Percentiles rank a stretch among this genome's conserved stretches.
phyloP scores from a whole-genome alignment of 1,140 invertebrate species.

The Eueides isabella region DNA sequence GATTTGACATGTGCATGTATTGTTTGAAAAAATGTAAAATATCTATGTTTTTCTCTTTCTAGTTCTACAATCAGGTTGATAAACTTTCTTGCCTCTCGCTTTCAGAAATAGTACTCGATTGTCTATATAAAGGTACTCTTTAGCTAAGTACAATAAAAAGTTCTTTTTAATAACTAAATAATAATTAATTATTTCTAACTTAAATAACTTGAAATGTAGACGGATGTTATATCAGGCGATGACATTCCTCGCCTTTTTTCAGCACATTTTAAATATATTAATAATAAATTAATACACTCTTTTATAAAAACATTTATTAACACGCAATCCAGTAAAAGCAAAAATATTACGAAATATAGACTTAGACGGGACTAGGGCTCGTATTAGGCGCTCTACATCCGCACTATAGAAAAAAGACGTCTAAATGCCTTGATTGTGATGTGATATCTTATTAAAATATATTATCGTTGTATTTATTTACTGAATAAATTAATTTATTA shows the following conservation, averaged over 20 bases:
- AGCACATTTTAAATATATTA: slow-evolving; percentile 36
- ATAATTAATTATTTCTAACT: slow-evolving; percentile 35
- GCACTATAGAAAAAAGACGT: slow-evolving; percentile 28
- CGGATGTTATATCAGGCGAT: slow-evolving; percentile 39
- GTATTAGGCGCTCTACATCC: slow-evolving; percentile 43
- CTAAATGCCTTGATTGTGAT: slow-evolving; percentile 40
- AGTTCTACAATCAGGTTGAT: background rate
- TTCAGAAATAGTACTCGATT: slow-evolving; percentile 29
- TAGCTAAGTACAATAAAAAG: slow-evolving; percentile 36
- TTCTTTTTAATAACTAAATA: slow-evolving; percentile 33
- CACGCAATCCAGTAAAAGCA: slow-evolving; percentile 44
- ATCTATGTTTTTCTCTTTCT: background rate
- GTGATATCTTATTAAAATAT: slow-evolving; percentile 15
- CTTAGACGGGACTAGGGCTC: slow-evolving; percentile 67
- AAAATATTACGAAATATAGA: slow-evolving; percentile 52
- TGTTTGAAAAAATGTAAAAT: background rate
- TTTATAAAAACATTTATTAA: slow-evolving; percentile 45
- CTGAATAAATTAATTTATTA: background rate
- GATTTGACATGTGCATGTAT: background rate
- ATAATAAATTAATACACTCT: slow-evolving; percentile 50
- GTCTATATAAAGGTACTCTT: slow-evolving; percentile 29
- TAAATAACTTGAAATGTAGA: slow-evolving; percentile 38
- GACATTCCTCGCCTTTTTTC: slow-evolving; percentile 29
- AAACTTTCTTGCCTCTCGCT: background rate
- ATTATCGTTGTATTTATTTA: background rate